Percentiles rank a stretch among this genome's conserved stretches.
Evolutionary conservation across 2,888 invertebrate genomes (phyloP).

Genomic region (Xestia sexstrigata): DNA sequence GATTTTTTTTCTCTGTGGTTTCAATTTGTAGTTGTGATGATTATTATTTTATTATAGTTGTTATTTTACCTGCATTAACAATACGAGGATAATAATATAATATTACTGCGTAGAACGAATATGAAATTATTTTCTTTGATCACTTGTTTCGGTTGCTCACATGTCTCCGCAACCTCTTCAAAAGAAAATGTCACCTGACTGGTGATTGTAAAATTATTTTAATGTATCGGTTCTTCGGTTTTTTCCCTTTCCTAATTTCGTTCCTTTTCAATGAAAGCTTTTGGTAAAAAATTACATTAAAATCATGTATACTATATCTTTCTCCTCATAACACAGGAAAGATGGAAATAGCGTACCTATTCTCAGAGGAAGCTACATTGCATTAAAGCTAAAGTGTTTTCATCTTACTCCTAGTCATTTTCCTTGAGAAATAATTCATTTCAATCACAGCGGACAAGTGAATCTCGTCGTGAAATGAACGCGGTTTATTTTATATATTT

Average conservation of each 20-base stretch:
- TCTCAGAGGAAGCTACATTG: conserved; percentile 29
- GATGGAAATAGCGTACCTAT: conserved; percentile 8
- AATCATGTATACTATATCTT: background rate
- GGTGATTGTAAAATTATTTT: no score
- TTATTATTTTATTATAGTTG: background rate
- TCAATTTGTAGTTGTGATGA: background rate
- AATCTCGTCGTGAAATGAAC: conserved; percentile 55
- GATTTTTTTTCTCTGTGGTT: background rate
- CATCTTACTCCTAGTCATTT: conserved; percentile 46
- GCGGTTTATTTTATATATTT: conserved; percentile 58
- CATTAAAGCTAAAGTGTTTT: conserved; percentile 50
- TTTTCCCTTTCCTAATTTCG: background rate
- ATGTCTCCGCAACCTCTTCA: no score
- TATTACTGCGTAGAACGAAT: background rate
- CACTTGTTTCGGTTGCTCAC: no score
- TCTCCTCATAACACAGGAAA: conserved; percentile 19
- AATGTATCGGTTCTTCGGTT: background rate
- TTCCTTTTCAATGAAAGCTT: no score
- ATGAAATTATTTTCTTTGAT: no score
- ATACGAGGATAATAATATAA: no score
- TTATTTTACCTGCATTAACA: background rate
- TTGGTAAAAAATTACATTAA: background rate
- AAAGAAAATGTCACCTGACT: no score
- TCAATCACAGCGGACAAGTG: conserved; percentile 59
- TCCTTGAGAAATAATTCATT: conserved; percentile 59